Evolutionary conservation across 2,113 vertebrate species (phyloP), one percentile per base, ranked within the genome.

Genomic region (Greenwoodochromis staneri): DNA sequence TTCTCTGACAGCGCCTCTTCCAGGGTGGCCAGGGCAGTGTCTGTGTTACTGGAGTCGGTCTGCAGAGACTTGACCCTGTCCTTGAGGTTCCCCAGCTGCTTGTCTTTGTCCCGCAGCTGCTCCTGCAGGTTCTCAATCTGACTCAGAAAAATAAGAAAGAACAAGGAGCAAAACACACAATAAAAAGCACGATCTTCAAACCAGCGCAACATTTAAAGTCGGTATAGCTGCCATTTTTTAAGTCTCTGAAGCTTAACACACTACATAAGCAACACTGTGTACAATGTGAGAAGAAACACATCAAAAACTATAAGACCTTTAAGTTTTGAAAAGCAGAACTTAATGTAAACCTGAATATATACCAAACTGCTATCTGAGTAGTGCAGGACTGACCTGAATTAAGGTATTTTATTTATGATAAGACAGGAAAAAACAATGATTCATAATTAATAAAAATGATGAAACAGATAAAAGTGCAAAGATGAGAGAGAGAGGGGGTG

Each of bases 61-160:
- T 99, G 99, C 90, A 99, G 93, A 1, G 98, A 99, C 95, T 99
- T 99, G 89, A 99, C 98, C 82, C 99, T 96, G 95, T 99, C 99
- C 95, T 99, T 99, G 87, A 99, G 96, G 88, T 99, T 99, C 63
- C 97, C 98, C 38, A 99, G 96, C 82, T 99, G 99, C 90, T 99
- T 99, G 96, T 99, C 98, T 96, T 99, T 99, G 95, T 99, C 99
- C 86, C 98, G 97, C 94, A 99, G 97, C 95, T 99, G 99, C 91
- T 99, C 99, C 95, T 99, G 98, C 45, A 99, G 97, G 89, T 99
- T 99, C 96, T 99, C 99, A 95, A 99, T 99, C 98, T 99, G 94
- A 57, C 83, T 89, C 54, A 87, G 27, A 21, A 13, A 85, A 4
- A 9, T 31, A 66, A 27, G 24, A 7, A 24, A 27, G 6, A 82